Evolutionary conservation across 2,113 vertebrate species (phyloP), one percentile per base, ranked within the genome.

Genomic region (Mohoua ochrocephala): DNA sequence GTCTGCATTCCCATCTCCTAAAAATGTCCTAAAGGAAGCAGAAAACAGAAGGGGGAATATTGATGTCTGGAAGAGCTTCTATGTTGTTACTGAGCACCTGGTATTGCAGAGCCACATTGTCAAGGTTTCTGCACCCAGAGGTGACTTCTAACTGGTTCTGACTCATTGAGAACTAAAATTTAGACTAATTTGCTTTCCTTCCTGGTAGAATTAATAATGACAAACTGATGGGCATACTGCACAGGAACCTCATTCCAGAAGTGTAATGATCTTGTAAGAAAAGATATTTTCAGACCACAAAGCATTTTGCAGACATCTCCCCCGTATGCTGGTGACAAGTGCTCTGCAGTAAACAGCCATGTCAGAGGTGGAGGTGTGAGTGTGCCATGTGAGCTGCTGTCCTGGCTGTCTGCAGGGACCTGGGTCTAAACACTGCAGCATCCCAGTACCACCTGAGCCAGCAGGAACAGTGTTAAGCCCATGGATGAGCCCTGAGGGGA

Each of bases 111-210:
- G 33, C 57, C 59, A 31, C 56, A 27, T 81, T 82, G 37, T 74
- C 42, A 85, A 84, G 35, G 23, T 45, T 83, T 93, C 81, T 65
- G 71, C 56, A 53, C 45, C 74, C 78, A 75, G 63, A 88, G 77
- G 67, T 94, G 73, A 93, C 54, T 84, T 89, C 54, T 90, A 89
- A 87, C 45, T 64, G 59, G 26, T 93, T 93, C 65, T 95, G 75
- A 84, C 47, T 83, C 83, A 83, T 6, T 88, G 37, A 92, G 27
- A 59, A 50, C 45, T 19, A 50, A 78, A 89, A 90, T 94, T 56
- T 47, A 92, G 82, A 68, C 35, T 92, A 45, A 85, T 92, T 97
- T 91, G 33, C n/a, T 94, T 87, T 54, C 44, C 35, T 76, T 87
- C 60, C 70, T 81, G 19, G 24, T 74, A 75, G 65, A 91, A 79